Conservation (phyloP, 2,797 vertebrate genomes). For the Tamandua tetradactyla region DNA sequence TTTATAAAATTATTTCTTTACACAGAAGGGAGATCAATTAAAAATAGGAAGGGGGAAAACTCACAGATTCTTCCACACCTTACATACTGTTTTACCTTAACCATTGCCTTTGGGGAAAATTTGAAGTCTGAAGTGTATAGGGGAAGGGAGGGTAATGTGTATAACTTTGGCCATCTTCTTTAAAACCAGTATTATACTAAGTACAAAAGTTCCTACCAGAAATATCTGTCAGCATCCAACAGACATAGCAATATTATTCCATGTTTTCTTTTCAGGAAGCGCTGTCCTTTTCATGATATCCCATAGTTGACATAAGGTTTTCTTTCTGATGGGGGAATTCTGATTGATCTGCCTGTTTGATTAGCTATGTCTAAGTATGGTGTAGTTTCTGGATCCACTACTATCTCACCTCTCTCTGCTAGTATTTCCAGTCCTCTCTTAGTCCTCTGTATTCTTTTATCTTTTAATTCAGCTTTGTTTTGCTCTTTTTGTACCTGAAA, state of each 20-base stretch:
- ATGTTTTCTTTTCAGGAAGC: conserved; percentile 96
- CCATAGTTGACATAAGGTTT: conserved; percentile 97
- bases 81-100: not conserved
- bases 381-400: conserved; percentile 86
- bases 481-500: conserved; percentile 85
- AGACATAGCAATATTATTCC: conserved; percentile 92
- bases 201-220: conserved; percentile 88
- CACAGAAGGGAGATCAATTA: not conserved
- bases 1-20: not conserved
- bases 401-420: conserved; percentile 92
- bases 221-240: conserved; percentile 93
- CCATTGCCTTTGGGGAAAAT: not conserved
- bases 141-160: not conserved
- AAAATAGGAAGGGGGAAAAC: not conserved
- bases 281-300: conserved; percentile 96
- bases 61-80: not conserved
- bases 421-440: conserved; percentile 95
- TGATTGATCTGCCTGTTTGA: conserved; percentile 94
- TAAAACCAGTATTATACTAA: not conserved
- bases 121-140: accelerated
- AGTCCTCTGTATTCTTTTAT: conserved; percentile 91
- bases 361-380: conserved; percentile 96
- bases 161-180: not conserved
- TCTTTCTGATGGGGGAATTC: conserved; percentile 91
- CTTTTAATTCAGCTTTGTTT: conserved; percentile 77